Conservation (phyloP, 2,888 invertebrate species). For the Athrips mouffetella region DNA sequence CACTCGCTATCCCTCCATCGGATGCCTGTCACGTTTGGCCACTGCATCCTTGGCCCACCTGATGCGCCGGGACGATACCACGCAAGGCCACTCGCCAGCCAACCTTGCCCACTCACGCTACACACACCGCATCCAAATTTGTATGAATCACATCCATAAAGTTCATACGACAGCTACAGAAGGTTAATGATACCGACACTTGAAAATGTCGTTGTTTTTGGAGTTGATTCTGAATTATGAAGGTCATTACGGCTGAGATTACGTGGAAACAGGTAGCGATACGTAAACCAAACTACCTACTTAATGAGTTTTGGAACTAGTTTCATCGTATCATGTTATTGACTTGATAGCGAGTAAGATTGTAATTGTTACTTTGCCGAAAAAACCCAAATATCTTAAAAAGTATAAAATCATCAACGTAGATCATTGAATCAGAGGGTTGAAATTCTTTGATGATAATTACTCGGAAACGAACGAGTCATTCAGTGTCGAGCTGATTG, state of each 20-base stretch:
- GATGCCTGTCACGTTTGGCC: slow-evolving; percentile 51
- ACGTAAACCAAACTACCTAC: neutral
- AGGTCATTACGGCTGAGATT: neutral
- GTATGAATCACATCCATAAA: slow-evolving; percentile 42
- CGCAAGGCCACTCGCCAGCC: slow-evolving; percentile 60
- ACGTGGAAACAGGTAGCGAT: neutral
- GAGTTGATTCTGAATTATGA: neutral
- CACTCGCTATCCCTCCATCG: neutral
- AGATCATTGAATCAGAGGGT: neutral
- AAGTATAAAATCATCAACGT: neutral
- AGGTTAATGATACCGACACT: slow-evolving; percentile 42
- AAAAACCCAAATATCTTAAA: no score
- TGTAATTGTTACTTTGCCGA: no score
- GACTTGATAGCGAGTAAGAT: no score
- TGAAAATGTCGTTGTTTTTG: neutral
- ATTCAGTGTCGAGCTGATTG: neutral
- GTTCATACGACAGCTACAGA: slow-evolving; percentile 38
- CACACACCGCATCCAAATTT: slow-evolving; percentile 63
- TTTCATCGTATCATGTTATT: no score
- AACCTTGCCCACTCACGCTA: slow-evolving; percentile 46
- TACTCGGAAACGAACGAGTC: neutral
- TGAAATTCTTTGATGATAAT: neutral
- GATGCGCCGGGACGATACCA: slow-evolving; percentile 48
- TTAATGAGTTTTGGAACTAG: neutral
- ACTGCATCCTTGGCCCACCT: slow-evolving; percentile 57